These are phyloP conservation scores for Solen grandis DNA, from an alignment of 1,140 invertebrate genomes.

Conservation along the genomic window DNA sequence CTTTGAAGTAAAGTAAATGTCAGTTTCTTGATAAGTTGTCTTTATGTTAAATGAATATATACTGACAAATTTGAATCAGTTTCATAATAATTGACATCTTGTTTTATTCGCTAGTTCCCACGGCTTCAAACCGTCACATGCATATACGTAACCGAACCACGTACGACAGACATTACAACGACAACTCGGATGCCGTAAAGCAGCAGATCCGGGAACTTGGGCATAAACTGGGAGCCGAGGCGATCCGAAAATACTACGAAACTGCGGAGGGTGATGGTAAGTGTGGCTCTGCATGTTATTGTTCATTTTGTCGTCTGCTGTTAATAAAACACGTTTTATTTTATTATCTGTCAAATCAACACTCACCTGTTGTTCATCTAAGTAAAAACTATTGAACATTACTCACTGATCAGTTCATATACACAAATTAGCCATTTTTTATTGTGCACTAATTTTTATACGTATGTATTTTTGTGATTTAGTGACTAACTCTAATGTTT, in stretches of 20 bases:
- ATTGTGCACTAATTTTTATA: neutral
- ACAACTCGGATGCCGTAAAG: conserved; percentile 64
- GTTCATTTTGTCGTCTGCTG: no score
- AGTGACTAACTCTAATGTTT: no score
- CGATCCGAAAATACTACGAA: conserved; percentile 66
- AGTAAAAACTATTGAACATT: neutral
- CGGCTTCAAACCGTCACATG: conserved; percentile 62
- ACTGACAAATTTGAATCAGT: no score
- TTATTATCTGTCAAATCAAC: no score
- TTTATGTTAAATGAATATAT: no score
- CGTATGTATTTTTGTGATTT: neutral
- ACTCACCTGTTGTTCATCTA: neutral
- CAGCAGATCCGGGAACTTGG: conserved; percentile 68
- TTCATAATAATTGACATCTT: no score
- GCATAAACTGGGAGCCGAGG: conserved; percentile 66
- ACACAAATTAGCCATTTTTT: neutral
- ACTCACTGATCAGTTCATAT: conserved; percentile 7
- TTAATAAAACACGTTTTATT: neutral
- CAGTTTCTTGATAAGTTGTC: no score
- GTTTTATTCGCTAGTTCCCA: no score
- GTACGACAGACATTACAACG: conserved; percentile 75
- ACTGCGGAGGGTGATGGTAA: conserved; percentile 61
- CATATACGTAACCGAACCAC: conserved; percentile 73
- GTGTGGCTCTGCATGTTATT: no score
- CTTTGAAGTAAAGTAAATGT: no score